Percentiles rank a stretch among this genome's conserved stretches.
These are phyloP conservation scores for Lepus oiostolus DNA, from an alignment of 2,797 vertebrate species.

Conservation along the genomic window DNA sequence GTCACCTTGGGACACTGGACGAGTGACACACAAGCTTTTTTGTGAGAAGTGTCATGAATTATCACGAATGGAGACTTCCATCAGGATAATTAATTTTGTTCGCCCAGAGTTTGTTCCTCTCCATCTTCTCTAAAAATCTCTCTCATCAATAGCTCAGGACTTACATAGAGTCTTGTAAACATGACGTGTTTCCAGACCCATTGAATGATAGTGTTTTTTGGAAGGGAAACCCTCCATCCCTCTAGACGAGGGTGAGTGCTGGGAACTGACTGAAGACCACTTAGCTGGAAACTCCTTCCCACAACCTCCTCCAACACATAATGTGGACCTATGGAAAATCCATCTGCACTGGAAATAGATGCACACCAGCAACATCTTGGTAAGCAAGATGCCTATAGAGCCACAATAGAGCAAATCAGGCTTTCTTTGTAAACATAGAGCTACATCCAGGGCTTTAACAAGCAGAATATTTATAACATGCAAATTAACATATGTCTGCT, in stretches of 20 bases:
- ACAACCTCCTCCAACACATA: background rate
- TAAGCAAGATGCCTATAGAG: background rate
- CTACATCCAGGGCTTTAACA: background rate
- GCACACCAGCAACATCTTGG: background rate
- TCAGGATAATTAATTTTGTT: background rate
- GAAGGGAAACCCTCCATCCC: background rate
- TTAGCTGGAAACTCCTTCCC: background rate
- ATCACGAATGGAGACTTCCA: background rate
- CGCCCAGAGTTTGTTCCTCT: background rate
- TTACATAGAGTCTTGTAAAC: background rate
- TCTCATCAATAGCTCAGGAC: background rate
- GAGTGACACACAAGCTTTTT: background rate
- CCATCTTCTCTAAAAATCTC: background rate
- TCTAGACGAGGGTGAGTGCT: background rate
- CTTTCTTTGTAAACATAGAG: background rate
- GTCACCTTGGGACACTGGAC: too few species aligned
- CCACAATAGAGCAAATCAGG: background rate
- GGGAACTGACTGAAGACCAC: background rate
- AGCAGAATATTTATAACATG: background rate
- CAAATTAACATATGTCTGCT: background rate
- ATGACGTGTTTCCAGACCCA: fast-evolving
- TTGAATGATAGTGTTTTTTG: background rate
- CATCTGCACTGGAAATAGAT: background rate
- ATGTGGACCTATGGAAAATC: background rate
- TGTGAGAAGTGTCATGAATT: background rate